Percentiles rank a stretch among this genome's conserved stretches.
phyloP scores from a whole-genome alignment of 2,113 vertebrate genomes.

The Leptosomus discolor region DNA sequence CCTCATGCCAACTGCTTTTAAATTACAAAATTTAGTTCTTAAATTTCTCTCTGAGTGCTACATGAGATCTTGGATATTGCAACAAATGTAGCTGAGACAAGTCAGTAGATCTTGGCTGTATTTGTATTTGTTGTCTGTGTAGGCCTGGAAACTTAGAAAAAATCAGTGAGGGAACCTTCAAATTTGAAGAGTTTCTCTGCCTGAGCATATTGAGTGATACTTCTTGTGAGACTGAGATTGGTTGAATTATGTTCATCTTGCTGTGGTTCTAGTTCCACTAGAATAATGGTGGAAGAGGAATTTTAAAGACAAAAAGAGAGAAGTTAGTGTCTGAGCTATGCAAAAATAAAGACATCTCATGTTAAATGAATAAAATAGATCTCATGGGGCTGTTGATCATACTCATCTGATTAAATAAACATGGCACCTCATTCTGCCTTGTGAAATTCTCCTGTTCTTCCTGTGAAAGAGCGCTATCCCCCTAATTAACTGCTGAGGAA shows the following conservation, averaged over 20 bases:
- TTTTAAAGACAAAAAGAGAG: background rate
- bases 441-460: background rate
- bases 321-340: background rate
- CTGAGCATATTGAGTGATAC: background rate
- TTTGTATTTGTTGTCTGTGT: background rate
- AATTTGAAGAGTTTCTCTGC: background rate
- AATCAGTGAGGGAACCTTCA: background rate
- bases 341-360: background rate
- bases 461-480: background rate
- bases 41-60: background rate
- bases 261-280: background rate
- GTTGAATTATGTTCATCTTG: background rate
- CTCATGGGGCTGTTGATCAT: background rate
- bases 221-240: background rate
- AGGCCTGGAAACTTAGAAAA: background rate
- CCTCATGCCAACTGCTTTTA: background rate
- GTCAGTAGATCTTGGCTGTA: background rate
- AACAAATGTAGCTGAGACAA: background rate
- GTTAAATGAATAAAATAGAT: background rate
- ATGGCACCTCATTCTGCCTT: background rate
- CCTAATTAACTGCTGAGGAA: background rate
- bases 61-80: background rate
- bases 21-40: background rate
- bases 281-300: background rate
- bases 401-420: background rate